Base-by-base conservation (phyloP, 2,113 vertebrate species). In the Hippocampus zosterae region DNA sequence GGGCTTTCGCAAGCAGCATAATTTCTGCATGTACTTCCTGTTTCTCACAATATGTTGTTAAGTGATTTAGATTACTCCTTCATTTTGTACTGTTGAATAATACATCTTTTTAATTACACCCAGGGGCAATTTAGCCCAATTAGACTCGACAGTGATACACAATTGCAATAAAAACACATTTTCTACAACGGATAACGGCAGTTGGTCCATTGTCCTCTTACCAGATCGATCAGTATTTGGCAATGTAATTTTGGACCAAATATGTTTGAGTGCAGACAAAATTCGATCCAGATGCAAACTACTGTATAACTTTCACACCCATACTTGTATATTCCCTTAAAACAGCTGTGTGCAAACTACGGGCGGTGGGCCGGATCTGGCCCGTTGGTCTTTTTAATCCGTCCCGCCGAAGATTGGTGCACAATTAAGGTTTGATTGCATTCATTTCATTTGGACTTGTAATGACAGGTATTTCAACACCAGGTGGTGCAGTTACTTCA, bases 21-120 rank as follows among this genome's bases (percentile, higher is more conserved):
- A 75, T 85, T 85, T 84, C 44, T 74, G 48, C 68, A 53, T 76
- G 63, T 71, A 78, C 60, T 80, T 71, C 79, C 76, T 71, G 65
- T 71, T 65, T 60, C 67, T 71, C 23, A 18, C 68, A 77, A 18
- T 69, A 65, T 55, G 52, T 71, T 81, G 33, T 83, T 81, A 78
- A 69, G 52, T 57, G 50, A 63, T 79, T 69, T 76, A 59, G 76
- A 74, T 71, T 21, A 78, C 60, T 82, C 75, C 53, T 70, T 84
- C 75, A 68, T 46, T 75, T 80, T 81, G 68, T 44, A 70, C 56
- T 66, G 52, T 41, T 76, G 72, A 52, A 79, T 85, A 63, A 75
- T 80, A 74, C 73, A 59, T 68, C 44, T 52, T 71, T 71, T 68
- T 21, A 50, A 70, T 72, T 71, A 37, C 21, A 8, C 6, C 29